Base-by-base conservation (phyloP, 1,140 invertebrate species). In the Drosophila hydei region DNA sequence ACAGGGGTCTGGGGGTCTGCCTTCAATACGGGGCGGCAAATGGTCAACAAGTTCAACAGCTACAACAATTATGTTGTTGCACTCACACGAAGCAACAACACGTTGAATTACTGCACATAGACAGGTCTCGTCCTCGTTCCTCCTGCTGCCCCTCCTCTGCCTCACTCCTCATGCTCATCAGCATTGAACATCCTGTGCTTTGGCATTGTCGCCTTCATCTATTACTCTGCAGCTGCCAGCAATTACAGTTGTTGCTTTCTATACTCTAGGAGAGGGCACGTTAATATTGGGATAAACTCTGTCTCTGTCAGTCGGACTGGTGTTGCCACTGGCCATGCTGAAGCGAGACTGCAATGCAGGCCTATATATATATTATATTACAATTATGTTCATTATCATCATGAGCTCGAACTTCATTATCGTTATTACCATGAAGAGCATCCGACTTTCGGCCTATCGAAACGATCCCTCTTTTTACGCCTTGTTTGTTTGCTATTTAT, bases 1-100 rank as follows among this genome's bases (percentile, higher is more conserved):
- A n/a, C n/a, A n/a, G 18, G 38, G 52, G 16, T 6, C 27, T 36
- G n/a, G 16, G 21, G 25, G 12, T 18, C 27, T 48, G 70, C 25
- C 56, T 59, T 59, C 40, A 45, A 59, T 59, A n/a, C 19, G 38
- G 56, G 55, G 25, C 38, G 48, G 33, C 48, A 21, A 40, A 33
- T 25, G 74, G 79, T 70, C 74, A 77, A 74, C 60, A 73, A 80
- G 77, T 80, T 77, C 68, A 76, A 38, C 77, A 80, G 60, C 45
- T 60, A 62, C 74, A 77, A 74, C 78, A 83, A 77, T 83, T 79
- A 79, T 73, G 58, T 62, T 73, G 70, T 73, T 73, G 70, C 70
- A 68, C 70, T 72, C 47, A 61, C 43, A 62, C 51, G 30, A 14
- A 54, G 30, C 62, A 63, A 42, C 58, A 60, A 50, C 51, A 56